phyloP scores from a whole-genome alignment of 1,140 invertebrate species.

The Neodiprion virginianus region DNA sequence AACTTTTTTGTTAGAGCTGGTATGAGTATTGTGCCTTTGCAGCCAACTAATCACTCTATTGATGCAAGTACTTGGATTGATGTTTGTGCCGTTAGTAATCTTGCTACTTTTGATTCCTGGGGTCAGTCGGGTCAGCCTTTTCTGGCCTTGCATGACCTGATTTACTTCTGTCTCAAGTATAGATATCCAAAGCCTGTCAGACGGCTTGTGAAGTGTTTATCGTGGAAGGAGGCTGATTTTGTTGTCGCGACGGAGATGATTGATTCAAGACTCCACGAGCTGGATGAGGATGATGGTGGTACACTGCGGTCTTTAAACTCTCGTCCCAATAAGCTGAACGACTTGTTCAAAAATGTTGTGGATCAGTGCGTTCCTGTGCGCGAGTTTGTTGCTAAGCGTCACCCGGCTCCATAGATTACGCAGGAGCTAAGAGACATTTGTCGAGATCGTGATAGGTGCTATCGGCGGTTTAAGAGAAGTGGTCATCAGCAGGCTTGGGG shows the following conservation, averaged over 20 bases:
- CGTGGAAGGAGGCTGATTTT: neutral
- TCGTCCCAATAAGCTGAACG: neutral
- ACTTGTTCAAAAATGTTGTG: neutral
- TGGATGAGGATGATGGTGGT: neutral
- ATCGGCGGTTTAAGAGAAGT: neutral
- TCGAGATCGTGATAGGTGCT: neutral
- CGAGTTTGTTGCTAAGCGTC: neutral
- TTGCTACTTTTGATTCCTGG: neutral
- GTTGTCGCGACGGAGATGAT: neutral
- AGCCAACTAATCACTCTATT: neutral
- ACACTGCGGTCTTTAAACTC: neutral
- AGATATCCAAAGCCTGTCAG: too few species aligned
- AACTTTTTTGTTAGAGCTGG: neutral
- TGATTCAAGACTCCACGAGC: neutral
- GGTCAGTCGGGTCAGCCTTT: neutral
- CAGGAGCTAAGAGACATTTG: neutral
- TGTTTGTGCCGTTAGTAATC: neutral
- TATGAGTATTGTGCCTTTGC: neutral
- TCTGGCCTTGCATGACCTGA: neutral
- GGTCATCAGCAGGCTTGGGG: neutral
- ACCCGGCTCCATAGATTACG: neutral
- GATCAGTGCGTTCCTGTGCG: neutral
- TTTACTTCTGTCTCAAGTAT: neutral
- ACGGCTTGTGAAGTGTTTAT: neutral
- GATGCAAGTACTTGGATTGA: neutral